phyloP scores from a whole-genome alignment of 2,113 vertebrate genomes.

The Glaucomys volans region DNA sequence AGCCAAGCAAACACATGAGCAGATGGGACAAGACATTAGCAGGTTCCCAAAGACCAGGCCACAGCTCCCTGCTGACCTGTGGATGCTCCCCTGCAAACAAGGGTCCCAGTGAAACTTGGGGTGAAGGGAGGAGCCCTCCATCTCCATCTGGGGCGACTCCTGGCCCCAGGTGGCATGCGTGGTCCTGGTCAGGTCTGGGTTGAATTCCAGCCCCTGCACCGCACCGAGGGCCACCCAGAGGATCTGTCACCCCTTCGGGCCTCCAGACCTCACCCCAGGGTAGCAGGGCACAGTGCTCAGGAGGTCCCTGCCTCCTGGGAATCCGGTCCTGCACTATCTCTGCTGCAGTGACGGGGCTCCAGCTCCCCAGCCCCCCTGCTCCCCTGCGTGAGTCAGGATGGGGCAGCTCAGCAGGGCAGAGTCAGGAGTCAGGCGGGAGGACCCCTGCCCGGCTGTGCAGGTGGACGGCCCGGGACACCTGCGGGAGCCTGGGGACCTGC shows the following conservation, averaged over 20 bases:
- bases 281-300: too few species aligned
- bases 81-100: not conserved
- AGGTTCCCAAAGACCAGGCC: not conserved
- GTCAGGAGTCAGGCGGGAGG: not conserved
- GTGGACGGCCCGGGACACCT: too few species aligned
- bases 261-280: not conserved
- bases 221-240: not conserved
- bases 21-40: not conserved
- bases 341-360: accelerated
- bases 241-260: too few species aligned
- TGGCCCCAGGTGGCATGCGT: accelerated
- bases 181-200: not conserved
- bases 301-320: not conserved
- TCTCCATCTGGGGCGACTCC: not conserved
- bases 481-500: accelerated
- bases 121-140: not conserved
- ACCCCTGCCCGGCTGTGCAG: accelerated
- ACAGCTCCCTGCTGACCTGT: not conserved
- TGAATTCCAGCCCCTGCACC: accelerated
- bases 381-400: not conserved
- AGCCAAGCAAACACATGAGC: not conserved
- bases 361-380: not conserved
- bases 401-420: not conserved
- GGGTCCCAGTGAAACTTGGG: not conserved
- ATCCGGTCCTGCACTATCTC: not conserved